Percentiles rank a stretch among this genome's conserved stretches.
Conservation (phyloP, 2,888 invertebrate species). For the Cataglyphis altisquamis region DNA sequence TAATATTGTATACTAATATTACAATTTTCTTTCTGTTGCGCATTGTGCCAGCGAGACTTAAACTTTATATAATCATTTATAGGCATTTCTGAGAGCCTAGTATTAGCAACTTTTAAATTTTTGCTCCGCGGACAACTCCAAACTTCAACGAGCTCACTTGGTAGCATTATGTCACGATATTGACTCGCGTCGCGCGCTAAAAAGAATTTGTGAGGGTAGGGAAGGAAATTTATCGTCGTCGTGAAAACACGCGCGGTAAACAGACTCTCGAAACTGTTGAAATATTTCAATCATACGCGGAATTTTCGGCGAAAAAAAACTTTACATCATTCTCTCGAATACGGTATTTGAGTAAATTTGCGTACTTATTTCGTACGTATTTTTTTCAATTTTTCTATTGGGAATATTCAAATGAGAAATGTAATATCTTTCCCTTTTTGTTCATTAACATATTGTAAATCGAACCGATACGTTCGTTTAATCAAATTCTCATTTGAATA, state of each 20-base stretch:
- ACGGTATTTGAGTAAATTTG: conserved; percentile 25
- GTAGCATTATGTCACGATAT: conserved; percentile 66
- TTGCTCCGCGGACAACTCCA: neutral
- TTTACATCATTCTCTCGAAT: neutral
- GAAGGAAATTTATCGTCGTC: conserved; percentile 25
- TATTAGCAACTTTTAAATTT: neutral
- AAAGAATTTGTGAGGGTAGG: conserved; percentile 2
- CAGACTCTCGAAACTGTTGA: conserved; percentile 38
- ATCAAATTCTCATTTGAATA: conserved; percentile 8
- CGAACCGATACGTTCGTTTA: neutral
- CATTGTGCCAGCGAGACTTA: neutral
- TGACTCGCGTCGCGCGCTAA: conserved; percentile 49
- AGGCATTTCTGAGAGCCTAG: neutral
- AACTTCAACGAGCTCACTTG: conserved; percentile 10
- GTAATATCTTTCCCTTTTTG: neutral
- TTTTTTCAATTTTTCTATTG: neutral
- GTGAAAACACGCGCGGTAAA: conserved; percentile 67
- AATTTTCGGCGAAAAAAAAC: neutral
- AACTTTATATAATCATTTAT: neutral
- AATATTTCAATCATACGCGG: conserved; percentile 29
- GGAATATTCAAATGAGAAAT: neutral
- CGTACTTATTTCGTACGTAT: neutral
- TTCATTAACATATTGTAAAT: neutral
- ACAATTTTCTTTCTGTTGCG: neutral
- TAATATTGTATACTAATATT: neutral